Percentiles rank a stretch among this genome's conserved stretches.
Conservation (phyloP, 2,797 vertebrate species). For the Peromyscus nudipes region DNA sequence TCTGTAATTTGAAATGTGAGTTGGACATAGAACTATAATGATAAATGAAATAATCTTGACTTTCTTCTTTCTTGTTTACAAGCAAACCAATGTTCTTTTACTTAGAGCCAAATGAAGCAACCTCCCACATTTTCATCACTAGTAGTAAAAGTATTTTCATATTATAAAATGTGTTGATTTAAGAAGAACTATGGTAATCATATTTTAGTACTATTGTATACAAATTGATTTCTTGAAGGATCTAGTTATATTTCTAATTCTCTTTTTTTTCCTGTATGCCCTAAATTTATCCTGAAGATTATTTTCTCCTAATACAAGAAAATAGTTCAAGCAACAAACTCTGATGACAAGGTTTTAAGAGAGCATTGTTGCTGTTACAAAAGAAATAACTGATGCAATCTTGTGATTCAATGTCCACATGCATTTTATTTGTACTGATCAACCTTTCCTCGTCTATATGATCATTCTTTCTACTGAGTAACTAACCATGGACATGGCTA, state of each 20-base stretch:
- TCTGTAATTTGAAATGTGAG: slow-evolving; percentile 35
- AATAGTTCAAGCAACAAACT: neutral
- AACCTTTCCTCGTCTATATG: neutral
- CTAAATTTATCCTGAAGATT: neutral
- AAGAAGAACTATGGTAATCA: neutral
- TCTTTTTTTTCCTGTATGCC: neutral
- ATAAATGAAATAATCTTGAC: neutral
- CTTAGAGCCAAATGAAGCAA: neutral
- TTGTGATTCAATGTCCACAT: neutral
- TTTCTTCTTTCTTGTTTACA: slow-evolving; percentile 11
- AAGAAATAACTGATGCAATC: neutral
- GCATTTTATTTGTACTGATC: neutral
- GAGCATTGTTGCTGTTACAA: neutral
- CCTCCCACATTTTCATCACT: neutral
- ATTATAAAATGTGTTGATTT: neutral
- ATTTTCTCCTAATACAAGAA: neutral
- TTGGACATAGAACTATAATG: slow-evolving; percentile 1
- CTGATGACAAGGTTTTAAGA: slow-evolving; percentile 7
- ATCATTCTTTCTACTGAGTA: neutral
- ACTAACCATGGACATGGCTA: neutral
- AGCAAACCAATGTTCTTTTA: neutral
- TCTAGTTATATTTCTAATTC: neutral
- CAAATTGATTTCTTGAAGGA: slow-evolving; percentile 20
- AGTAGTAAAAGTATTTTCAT: neutral
- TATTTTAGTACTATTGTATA: neutral